Conservation (phyloP, 2,888 invertebrate genomes). For the Merodon equestris region DNA sequence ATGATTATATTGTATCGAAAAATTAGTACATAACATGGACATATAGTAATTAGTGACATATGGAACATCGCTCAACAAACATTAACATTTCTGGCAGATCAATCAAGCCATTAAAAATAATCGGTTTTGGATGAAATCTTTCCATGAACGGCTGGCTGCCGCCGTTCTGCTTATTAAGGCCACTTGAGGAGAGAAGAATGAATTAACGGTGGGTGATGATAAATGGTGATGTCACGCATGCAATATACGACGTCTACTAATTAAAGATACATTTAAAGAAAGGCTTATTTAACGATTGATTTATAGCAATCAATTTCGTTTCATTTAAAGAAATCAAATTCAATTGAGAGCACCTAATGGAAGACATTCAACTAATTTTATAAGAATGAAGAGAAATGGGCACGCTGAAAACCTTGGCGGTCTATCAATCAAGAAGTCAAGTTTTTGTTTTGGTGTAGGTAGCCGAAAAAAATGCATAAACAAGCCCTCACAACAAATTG, state of each 20-base stretch:
- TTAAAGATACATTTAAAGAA: constrained; percentile 58
- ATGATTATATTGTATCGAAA: too few species aligned
- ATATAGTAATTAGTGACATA: too few species aligned
- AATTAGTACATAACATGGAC: too few species aligned
- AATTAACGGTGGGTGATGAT: constrained; percentile 51
- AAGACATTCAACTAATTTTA: neutral
- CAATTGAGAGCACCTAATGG: constrained; percentile 48
- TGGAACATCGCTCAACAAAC: too few species aligned
- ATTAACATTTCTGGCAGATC: constrained; percentile 25
- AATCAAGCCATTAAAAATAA: neutral
- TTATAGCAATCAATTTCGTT: constrained; percentile 67
- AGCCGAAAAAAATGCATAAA: constrained; percentile 4
- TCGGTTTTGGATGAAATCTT: constrained; percentile 19
- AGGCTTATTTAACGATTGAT: constrained; percentile 68
- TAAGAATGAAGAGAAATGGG: neutral
- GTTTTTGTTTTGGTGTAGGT: constrained; percentile 10
- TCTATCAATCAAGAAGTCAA: constrained; percentile 31
- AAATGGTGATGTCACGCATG: constrained; percentile 47
- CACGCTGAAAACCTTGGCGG: neutral
- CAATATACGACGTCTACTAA: constrained; percentile 46
- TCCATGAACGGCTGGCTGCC: neutral
- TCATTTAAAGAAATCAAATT: constrained; percentile 67
- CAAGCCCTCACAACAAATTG: constrained; percentile 24
- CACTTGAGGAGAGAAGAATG: constrained; percentile 38
- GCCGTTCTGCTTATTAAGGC: constrained; percentile 12